Evolutionary conservation across 2,888 invertebrate genomes (phyloP).

Genomic region (Apotomis turbidana): DNA sequence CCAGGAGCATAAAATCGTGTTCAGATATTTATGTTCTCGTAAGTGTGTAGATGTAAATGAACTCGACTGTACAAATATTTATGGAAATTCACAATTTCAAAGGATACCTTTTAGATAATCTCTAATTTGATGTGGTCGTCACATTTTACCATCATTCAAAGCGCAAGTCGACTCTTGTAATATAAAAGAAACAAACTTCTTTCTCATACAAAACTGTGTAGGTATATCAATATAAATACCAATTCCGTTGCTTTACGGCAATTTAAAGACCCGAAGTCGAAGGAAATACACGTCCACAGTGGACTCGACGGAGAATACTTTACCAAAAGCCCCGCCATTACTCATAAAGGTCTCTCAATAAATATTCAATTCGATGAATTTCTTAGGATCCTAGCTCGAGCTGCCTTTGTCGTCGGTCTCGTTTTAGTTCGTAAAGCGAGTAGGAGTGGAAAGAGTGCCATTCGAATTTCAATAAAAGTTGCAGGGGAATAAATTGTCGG

Average conservation of each 20-base stretch:
- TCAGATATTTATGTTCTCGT: no score
- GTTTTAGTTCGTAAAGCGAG: slow-evolving; percentile 48
- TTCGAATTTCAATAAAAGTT: slow-evolving; percentile 76
- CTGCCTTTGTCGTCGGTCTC: slow-evolving; percentile 47
- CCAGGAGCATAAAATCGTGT: no score
- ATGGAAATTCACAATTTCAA: no score
- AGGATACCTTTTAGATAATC: background rate
- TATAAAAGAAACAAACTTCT: background rate
- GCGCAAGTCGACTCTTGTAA: background rate
- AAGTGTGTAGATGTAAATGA: no score
- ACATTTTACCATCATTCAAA: background rate
- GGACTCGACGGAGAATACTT: slow-evolving; percentile 29
- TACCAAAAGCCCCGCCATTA: slow-evolving; percentile 36
- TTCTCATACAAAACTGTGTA: slow-evolving; percentile 4
- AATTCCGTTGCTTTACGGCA: slow-evolving; percentile 8
- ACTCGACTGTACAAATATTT: no score
- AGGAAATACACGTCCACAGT: slow-evolving; percentile 25
- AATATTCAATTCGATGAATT: slow-evolving; percentile 43
- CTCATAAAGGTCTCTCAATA: slow-evolving; percentile 42
- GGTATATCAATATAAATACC: slow-evolving; percentile 16
- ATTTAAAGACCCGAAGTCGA: slow-evolving; percentile 8
- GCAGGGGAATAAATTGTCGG: slow-evolving; percentile 70
- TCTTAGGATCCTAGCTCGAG: slow-evolving; percentile 41
- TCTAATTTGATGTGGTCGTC: background rate
- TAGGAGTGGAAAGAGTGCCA: slow-evolving; percentile 52